phyloP scores from a whole-genome alignment of 2,113 vertebrate species.

The Zosterops borbonicus region DNA sequence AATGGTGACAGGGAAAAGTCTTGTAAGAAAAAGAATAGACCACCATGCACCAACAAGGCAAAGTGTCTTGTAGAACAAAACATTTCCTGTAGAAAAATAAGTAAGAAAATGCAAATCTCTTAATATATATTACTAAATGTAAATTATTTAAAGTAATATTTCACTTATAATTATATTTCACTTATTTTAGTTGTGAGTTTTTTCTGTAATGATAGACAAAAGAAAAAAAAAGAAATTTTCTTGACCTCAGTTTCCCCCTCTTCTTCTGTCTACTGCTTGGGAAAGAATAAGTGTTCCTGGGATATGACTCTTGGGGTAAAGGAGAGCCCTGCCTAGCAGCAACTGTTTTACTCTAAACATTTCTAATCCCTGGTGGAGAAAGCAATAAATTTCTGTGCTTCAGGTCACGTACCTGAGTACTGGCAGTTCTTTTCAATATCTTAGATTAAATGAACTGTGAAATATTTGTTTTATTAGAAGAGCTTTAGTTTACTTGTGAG shows the following conservation, averaged over 20 bases:
- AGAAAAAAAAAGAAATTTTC: not conserved
- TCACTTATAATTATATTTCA: not conserved
- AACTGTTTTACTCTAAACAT: slow-evolving; percentile 59
- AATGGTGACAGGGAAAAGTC: not conserved
- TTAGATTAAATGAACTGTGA: slow-evolving; percentile 80
- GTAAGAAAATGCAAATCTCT: not conserved
- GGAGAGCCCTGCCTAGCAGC: slow-evolving; percentile 43
- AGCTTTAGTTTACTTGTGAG: slow-evolving; percentile 72
- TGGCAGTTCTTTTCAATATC: slow-evolving; percentile 77
- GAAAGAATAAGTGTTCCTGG: not conserved
- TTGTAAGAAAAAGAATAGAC: not conserved
- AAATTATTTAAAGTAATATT: not conserved
- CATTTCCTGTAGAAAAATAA: not conserved
- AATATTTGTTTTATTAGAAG: slow-evolving; percentile 79
- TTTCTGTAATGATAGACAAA: not conserved
- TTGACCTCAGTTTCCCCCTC: not conserved
- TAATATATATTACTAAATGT: not conserved
- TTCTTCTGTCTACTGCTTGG: not conserved
- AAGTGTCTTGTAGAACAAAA: not conserved
- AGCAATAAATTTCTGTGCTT: slow-evolving; percentile 68
- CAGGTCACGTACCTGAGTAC: slow-evolving; percentile 72
- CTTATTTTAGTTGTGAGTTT: not conserved
- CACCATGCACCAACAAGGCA: fast-evolving
- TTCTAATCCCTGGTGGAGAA: slow-evolving; percentile 48
- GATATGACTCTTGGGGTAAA: not conserved